phyloP scores from a whole-genome alignment of 2,797 vertebrate species.

The Decapterus maruadsi region DNA sequence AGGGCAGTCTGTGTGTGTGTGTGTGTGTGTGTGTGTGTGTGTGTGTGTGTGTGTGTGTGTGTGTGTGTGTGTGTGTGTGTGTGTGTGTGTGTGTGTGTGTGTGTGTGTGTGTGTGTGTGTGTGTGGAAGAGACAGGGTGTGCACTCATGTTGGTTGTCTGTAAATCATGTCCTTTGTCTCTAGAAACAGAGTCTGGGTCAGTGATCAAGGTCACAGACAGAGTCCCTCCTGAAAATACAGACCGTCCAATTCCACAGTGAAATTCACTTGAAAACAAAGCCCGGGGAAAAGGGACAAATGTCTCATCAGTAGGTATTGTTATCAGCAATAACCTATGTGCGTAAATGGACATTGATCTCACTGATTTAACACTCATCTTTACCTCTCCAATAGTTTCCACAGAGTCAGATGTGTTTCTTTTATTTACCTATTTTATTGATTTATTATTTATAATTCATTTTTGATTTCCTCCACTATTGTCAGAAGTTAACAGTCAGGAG shows the following conservation, averaged over 20 bases:
- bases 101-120: background rate
- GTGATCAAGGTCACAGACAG: conserved; percentile 57
- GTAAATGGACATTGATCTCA: conserved; percentile 2
- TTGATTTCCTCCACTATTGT: background rate
- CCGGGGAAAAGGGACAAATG: background rate
- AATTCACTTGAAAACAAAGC: conserved; percentile 16
- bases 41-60: conserved; percentile 9
- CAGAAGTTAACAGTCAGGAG: too few species aligned
- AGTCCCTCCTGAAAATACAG: conserved; percentile 27
- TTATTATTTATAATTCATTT: background rate
- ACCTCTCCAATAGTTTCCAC: background rate
- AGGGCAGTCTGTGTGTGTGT: background rate
- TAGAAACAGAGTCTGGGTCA: conserved; percentile 58
- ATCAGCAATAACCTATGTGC: conserved; percentile 9
- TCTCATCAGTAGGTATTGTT: background rate
- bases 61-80: background rate
- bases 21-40: background rate
- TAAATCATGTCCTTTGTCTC: conserved; percentile 66
- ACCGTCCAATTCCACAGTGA: conserved; percentile 12
- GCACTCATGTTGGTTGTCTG: conserved; percentile 39
- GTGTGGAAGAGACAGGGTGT: conserved; percentile 8
- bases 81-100: conserved; percentile 14
- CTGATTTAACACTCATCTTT: conserved; percentile 13
- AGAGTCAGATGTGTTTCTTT: background rate
- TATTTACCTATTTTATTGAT: background rate